Percentiles rank a stretch among this genome's conserved stretches.
Conservation (phyloP, 2,888 invertebrate species). For the Copidosoma aretas region DNA sequence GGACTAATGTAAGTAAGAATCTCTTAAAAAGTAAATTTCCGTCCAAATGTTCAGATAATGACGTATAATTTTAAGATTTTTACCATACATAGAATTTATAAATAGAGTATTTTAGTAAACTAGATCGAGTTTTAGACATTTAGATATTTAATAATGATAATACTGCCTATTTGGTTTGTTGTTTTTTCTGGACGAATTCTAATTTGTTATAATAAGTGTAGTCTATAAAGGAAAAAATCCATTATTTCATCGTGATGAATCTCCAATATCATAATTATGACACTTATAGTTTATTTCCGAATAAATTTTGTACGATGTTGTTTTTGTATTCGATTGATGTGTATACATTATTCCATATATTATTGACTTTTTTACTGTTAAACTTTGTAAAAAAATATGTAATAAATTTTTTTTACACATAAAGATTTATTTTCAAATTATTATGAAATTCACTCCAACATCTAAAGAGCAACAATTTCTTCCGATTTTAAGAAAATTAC, state of each 20-base stretch:
- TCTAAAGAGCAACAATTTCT: too few species aligned
- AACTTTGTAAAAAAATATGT: conserved; percentile 16
- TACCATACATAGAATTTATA: conserved; percentile 9
- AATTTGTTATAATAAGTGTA: too few species aligned
- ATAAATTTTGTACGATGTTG: neutral
- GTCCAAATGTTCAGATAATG: conserved; percentile 32
- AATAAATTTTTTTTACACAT: conserved; percentile 18
- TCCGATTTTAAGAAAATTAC: too few species aligned
- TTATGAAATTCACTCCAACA: too few species aligned
- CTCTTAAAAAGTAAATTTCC: conserved; percentile 24
- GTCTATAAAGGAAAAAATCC: neutral
- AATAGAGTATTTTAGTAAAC: conserved; percentile 5
- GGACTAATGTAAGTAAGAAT: conserved; percentile 19
- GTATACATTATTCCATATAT: conserved; percentile 12
- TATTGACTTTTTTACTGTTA: conserved; percentile 26
- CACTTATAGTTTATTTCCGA: neutral
- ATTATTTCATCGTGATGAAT: neutral
- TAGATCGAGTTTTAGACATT: neutral
- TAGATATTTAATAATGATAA: neutral
- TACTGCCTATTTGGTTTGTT: neutral
- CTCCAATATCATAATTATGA: neutral
- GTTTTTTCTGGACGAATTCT: neutral
- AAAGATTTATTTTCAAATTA: too few species aligned
- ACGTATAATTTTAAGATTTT: conserved; percentile 29
- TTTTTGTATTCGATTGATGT: neutral